These are phyloP conservation scores for Heliocidaris tuberculata DNA, from an alignment of 35 echinoderm and acorn worm genomes.

Conservation along the genomic window DNA sequence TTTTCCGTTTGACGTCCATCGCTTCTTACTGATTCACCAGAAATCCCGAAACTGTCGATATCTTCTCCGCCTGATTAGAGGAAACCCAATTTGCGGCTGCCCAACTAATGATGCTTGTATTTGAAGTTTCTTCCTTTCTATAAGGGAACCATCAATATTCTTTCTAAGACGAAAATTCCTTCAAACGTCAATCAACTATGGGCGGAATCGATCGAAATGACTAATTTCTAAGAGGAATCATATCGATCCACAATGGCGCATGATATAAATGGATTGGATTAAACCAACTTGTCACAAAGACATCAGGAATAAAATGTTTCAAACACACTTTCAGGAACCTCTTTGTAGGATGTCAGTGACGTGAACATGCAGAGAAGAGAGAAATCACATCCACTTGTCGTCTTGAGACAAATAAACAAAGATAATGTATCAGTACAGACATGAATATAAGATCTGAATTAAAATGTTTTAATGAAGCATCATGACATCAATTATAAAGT, in stretches of 20 bases:
- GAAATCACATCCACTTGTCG: no score
- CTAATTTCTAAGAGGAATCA: constrained; percentile 12
- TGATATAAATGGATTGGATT: constrained; percentile 12
- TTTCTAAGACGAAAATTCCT: neutral
- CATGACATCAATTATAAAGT: no score
- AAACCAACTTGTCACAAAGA: neutral
- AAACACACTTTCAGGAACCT: neutral
- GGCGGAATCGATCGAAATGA: neutral
- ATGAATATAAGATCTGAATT: no score
- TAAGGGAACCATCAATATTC: neutral
- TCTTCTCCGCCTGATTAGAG: neutral
- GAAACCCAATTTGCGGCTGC: constrained; percentile 8
- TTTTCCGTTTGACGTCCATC: neutral
- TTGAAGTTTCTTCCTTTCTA: neutral
- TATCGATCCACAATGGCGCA: neutral
- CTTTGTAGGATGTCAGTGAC: no score
- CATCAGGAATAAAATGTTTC: constrained; percentile 12
- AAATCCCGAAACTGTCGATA: neutral
- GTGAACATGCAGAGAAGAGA: no score
- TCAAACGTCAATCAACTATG: neutral
- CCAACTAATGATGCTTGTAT: neutral
- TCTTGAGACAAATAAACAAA: no score
- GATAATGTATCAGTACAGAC: no score
- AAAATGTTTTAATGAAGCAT: no score
- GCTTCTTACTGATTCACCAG: constrained; percentile 3